phyloP scores from a whole-genome alignment of 1,140 invertebrate genomes.

The Brachionus rotundiformis region DNA sequence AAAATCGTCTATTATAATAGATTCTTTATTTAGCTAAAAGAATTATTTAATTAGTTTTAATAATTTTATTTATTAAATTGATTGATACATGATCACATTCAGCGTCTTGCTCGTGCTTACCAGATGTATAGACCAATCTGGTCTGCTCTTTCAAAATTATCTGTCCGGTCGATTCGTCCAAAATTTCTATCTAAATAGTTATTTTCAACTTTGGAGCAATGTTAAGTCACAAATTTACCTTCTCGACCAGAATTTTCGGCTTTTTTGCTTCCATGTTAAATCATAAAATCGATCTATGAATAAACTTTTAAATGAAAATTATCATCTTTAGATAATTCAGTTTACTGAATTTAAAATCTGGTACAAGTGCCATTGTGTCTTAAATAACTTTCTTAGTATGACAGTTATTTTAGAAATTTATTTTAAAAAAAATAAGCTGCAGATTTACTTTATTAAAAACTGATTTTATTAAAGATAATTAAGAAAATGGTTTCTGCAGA shows the following conservation, averaged over 20 bases:
- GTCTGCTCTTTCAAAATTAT: constrained; percentile 49
- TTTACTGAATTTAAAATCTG: constrained; percentile 1
- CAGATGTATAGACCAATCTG: not conserved
- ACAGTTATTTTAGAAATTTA: not conserved
- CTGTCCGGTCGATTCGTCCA: constrained; percentile 46
- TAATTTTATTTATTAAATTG: not conserved
- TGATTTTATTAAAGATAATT: constrained; percentile 34
- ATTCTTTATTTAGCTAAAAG: constrained; percentile 2
- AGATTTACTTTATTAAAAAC: not conserved
- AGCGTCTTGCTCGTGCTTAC: not conserved
- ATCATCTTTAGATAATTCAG: not conserved
- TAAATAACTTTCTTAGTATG: not conserved
- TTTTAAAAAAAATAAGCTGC: not conserved
- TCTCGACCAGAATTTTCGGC: constrained; percentile 39
- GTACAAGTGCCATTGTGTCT: not conserved
- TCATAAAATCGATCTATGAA: not conserved
- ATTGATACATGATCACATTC: not conserved
- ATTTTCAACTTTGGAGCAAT: not conserved
- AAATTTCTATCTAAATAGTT: constrained; percentile 41
- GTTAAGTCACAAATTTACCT: not conserved
- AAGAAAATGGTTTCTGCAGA: constrained; percentile 17
- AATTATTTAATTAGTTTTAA: not conserved
- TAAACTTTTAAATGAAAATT: not conserved
- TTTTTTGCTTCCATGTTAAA: constrained; percentile 19
- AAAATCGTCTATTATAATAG: constrained; percentile 9